Percentiles rank a stretch among this genome's conserved stretches.
Conservation (phyloP, 2,888 invertebrate genomes). For the Xiphydria camelus region DNA sequence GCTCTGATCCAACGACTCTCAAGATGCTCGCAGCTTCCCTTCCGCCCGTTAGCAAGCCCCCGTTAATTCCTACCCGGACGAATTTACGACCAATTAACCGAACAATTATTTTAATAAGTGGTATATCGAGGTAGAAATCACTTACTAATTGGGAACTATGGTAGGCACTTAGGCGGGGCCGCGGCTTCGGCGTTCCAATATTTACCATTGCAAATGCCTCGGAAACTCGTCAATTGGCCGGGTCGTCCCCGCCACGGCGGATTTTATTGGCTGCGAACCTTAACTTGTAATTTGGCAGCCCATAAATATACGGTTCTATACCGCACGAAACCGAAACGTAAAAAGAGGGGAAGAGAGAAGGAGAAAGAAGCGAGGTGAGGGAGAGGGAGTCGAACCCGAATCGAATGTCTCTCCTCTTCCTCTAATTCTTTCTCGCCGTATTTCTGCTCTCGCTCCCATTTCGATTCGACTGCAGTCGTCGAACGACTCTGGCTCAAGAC, state of each 20-base stretch:
- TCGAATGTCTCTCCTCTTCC: too few relatives aligned
- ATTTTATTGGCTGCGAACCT: conserved; percentile 20
- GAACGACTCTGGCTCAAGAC: too few relatives aligned
- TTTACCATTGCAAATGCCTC: conserved; percentile 19
- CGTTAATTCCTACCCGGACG: conserved; percentile 10
- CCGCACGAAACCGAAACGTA: too few relatives aligned
- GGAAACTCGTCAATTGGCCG: conserved; percentile 18
- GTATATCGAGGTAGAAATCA: conserved; percentile 18
- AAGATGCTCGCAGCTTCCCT: too few relatives aligned
- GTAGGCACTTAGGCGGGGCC: conserved; percentile 14
- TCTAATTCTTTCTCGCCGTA: too few relatives aligned
- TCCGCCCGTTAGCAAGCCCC: too few relatives aligned
- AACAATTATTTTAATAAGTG: conserved; percentile 20
- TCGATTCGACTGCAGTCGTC: too few relatives aligned
- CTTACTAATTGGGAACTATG: conserved; percentile 19
- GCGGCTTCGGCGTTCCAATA: conserved; percentile 14
- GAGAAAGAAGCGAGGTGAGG: neutral
- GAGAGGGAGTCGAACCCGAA: conserved; percentile 2
- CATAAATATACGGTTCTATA: conserved; percentile 18
- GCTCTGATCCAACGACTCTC: too few relatives aligned
- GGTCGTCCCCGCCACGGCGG: conserved; percentile 10
- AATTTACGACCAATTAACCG: conserved; percentile 19
- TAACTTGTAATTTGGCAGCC: conserved; percentile 19
- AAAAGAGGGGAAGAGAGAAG: neutral
- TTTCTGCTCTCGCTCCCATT: too few relatives aligned